A percentile compares a stretch with the other conserved stretches of the same genome.
Conservation (phyloP, 1,140 invertebrate species). For the Heliothis virescens region DNA sequence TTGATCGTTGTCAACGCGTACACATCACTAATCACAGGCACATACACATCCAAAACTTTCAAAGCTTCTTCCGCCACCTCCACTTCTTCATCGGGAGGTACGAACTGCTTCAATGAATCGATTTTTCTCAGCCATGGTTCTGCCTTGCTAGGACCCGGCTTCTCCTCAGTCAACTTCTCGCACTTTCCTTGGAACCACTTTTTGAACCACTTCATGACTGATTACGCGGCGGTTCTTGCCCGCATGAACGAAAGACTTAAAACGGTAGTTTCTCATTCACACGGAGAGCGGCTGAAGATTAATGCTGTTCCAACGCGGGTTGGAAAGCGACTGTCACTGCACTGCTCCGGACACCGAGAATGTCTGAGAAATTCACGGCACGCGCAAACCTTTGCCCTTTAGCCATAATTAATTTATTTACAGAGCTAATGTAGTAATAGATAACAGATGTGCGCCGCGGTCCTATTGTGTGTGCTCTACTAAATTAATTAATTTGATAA, state of each 20-base stretch:
- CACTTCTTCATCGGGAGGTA: conserved; percentile 19
- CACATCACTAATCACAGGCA: conserved; percentile 59
- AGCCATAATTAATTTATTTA: conserved; percentile 82
- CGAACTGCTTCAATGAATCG: conserved; percentile 44
- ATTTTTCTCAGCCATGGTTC: conserved; percentile 54
- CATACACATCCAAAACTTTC: conserved; percentile 46
- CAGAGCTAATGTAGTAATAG: conserved; percentile 69
- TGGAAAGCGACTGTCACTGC: conserved; percentile 61
- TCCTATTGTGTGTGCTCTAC: conserved; percentile 72
- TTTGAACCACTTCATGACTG: conserved; percentile 88
- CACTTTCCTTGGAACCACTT: conserved; percentile 86
- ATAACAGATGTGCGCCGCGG: conserved; percentile 76
- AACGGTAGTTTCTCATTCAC: conserved; percentile 88
- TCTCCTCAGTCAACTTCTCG: conserved; percentile 75
- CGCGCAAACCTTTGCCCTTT: conserved; percentile 83
- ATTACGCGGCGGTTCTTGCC: conserved; percentile 87
- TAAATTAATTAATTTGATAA: conserved; percentile 78
- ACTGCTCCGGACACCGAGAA: conserved; percentile 39
- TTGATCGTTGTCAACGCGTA: conserved; percentile 76
- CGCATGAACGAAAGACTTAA: conserved; percentile 88
- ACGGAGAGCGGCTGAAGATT: conserved; percentile 54
- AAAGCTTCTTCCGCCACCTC: conserved; percentile 50
- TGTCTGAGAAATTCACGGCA: conserved; percentile 70
- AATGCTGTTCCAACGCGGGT: conserved; percentile 55
- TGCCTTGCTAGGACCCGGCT: conserved; percentile 44